phyloP scores from a whole-genome alignment of 2,888 invertebrate genomes.

The Eupithecia inturbata region DNA sequence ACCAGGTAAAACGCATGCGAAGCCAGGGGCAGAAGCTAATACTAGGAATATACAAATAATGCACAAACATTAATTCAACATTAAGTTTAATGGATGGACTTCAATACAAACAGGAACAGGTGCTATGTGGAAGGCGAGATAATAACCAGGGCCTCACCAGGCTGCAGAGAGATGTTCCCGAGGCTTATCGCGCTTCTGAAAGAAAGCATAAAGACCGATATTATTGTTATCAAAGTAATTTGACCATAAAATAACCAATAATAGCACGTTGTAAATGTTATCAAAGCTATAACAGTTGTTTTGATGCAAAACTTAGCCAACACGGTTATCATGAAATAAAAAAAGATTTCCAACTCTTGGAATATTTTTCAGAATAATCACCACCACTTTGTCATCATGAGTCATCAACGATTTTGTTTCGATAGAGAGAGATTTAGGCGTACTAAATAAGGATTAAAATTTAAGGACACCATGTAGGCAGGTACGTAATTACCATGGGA shows the following conservation, averaged over 20 bases:
- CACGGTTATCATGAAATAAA: neutral
- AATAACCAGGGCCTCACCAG: constrained; percentile 62
- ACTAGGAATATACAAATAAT: neutral
- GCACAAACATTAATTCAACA: neutral
- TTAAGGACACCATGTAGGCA: neutral
- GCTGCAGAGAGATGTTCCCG: constrained; percentile 49
- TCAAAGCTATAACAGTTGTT: neutral
- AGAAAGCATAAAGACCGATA: constrained; percentile 3
- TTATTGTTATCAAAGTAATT: neutral
- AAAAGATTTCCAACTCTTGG: neutral
- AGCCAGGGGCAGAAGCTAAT: neutral
- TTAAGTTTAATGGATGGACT: neutral
- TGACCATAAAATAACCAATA: neutral
- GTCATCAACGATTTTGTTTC: neutral
- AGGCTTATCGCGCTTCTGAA: constrained; percentile 50
- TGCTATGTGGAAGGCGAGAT: constrained; percentile 47
- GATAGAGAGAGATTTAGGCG: no score
- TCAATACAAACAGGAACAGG: neutral
- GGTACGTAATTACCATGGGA: neutral
- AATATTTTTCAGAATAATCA: neutral
- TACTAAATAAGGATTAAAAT: neutral
- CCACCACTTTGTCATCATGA: neutral
- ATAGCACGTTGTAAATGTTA: neutral
- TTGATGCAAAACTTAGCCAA: neutral
- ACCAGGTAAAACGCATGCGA: no score